Evolutionary conservation across 2,888 invertebrate genomes (phyloP), one percentile per base, ranked within the genome.

Genomic region (Alviniconcha strummeri): DNA sequence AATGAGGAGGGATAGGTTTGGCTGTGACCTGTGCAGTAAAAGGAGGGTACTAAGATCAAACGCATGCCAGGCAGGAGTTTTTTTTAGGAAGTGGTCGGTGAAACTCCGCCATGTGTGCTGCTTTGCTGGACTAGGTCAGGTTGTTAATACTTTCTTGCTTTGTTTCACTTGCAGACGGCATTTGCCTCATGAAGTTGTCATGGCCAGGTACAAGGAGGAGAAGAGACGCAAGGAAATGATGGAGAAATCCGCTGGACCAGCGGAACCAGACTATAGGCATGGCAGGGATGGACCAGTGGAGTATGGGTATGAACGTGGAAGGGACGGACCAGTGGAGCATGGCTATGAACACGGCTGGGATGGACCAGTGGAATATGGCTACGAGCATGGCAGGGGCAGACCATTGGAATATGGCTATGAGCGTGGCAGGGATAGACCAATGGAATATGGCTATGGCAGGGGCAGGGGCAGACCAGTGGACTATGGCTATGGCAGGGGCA

Each of bases 141-240:
- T 11, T 11, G 60, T 13, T 8, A 11, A 60, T 4, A 8, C 60
- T 60, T 60, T 60, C 13, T 60, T 55, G 75, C 57, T 57, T 56
- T 78, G 52, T 57, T 77, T 77, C 36, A 19, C 67, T 60, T 67
- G 9, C 82, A 82, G 82, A 9, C 75, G 75, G 36, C 11, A 56
- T 19, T 9, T 82, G 17, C 77, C 82, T 5, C 82, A 82, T 71
- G 77, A 82, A 7, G 77, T 82, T 11, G 82, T 77, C 19, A 69
- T 77, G 67, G 82, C 82, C 17, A 60, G 36, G 36, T 82, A 82
- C 69, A 36, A 77, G 55, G 77, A 77, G 64, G 36, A 77, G 54
- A 82, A 60, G 57, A 17, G 60, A 52, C n/a, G 19, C 17, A 79
- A 19, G 57, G 79, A 79, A 17, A 55, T 54, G 54, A 67, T 15